Percentiles rank a stretch among this genome's conserved stretches.
phyloP scores from a whole-genome alignment of 2,113 vertebrate genomes.

The Poecilia latipinna region DNA sequence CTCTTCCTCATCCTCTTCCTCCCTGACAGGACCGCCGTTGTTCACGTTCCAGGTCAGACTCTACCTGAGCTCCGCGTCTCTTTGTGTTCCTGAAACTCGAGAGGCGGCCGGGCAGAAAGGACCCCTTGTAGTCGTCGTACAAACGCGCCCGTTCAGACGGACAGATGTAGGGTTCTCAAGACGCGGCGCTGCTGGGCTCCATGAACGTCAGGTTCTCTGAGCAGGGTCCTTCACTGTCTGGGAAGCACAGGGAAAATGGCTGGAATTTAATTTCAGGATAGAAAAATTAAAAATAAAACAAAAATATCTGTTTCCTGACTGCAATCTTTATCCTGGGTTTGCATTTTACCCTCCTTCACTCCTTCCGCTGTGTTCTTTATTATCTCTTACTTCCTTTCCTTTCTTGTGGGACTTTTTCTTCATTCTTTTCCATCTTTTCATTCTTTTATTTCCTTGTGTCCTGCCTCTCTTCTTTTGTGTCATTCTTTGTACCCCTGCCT shows the following conservation, averaged over 20 bases:
- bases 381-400: too few species aligned
- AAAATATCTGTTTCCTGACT: too few species aligned
- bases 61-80: conserved; percentile 53
- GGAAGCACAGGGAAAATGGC: too few species aligned
- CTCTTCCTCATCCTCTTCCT: background rate
- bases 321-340: too few species aligned
- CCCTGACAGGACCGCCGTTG: conserved; percentile 49
- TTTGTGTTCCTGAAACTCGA: conserved; percentile 67
- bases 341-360: background rate
- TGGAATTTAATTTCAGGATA: background rate
- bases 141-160: conserved; percentile 7
- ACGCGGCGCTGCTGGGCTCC: too few species aligned
- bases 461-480: too few species aligned
- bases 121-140: conserved; percentile 31
- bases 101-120: conserved; percentile 31
- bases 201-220: background rate
- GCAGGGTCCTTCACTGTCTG: background rate
- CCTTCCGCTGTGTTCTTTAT: too few species aligned
- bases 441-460: too few species aligned
- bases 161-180: background rate
- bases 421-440: too few species aligned
- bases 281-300: too few species aligned
- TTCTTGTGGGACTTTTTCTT: too few species aligned
- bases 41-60: conserved; percentile 46
- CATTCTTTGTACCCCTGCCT: too few species aligned